Conservation (phyloP, 2,888 invertebrate species). For the Hesperia comma region DNA sequence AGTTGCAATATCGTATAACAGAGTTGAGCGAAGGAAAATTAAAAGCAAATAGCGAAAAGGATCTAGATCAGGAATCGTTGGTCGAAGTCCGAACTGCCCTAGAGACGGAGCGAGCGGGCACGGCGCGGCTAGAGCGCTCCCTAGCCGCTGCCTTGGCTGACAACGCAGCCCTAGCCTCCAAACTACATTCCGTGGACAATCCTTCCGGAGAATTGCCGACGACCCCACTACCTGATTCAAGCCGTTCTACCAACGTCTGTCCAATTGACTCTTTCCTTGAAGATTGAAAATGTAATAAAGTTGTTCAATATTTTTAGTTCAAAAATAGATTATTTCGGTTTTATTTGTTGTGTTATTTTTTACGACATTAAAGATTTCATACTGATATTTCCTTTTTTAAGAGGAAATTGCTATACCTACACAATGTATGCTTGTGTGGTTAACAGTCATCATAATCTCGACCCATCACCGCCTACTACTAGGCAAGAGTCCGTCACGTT, state of each 20-base stretch:
- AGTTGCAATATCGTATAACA: slow-evolving; percentile 57
- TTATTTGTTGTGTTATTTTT: too few species aligned
- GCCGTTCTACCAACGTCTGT: slow-evolving; percentile 54
- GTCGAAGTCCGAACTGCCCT: slow-evolving; percentile 61
- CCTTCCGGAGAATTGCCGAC: slow-evolving; percentile 39
- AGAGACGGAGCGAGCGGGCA: slow-evolving; percentile 66
- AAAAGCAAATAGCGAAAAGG: slow-evolving; percentile 42
- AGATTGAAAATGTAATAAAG: slow-evolving; percentile 48
- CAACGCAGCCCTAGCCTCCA: slow-evolving; percentile 63
- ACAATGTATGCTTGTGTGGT: too few species aligned
- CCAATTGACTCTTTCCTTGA: slow-evolving; percentile 73
- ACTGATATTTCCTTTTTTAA: too few species aligned
- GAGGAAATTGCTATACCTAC: too few species aligned
- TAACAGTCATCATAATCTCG: too few species aligned
- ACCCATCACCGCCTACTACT: too few species aligned
- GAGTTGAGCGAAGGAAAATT: slow-evolving; percentile 38
- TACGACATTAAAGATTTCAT: too few species aligned
- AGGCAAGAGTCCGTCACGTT: too few species aligned
- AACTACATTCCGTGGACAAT: slow-evolving; percentile 57
- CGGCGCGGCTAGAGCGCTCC: slow-evolving; percentile 63
- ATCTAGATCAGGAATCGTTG: slow-evolving; percentile 55
- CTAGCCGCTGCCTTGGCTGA: slow-evolving; percentile 68
- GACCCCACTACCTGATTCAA: slow-evolving; percentile 45
- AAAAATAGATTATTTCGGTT: too few species aligned
- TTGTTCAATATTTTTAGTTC: too few species aligned